These are phyloP conservation scores for Daphoenositta chrysoptera DNA, from an alignment of 2,113 vertebrate species.

Conservation along the genomic window DNA sequence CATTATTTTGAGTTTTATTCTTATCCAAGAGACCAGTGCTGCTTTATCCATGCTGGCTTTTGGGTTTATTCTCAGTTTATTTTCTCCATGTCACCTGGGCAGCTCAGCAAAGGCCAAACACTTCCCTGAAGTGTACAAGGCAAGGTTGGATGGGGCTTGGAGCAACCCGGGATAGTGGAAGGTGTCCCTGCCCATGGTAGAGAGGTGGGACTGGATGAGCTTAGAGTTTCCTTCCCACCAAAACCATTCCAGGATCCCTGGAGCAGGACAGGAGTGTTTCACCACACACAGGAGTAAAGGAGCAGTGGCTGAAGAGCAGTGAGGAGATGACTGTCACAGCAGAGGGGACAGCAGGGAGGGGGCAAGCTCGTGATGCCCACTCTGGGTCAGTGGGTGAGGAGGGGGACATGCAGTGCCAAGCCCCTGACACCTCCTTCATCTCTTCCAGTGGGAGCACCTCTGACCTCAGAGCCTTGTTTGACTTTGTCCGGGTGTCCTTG, in stretches of 20 bases:
- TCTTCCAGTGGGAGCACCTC: conserved; percentile 53
- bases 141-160: rapidly evolving
- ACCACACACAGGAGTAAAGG: rapidly evolving
- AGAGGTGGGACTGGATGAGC: not conserved
- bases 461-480: conserved; percentile 74
- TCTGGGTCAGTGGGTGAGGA: not conserved
- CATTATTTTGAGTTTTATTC: not conserved
- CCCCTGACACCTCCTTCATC: not conserved
- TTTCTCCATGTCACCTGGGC: not conserved
- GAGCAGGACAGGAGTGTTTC: not conserved
- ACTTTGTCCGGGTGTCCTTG: conserved; percentile 74
- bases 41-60: not conserved
- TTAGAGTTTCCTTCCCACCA: not conserved
- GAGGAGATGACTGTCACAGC: not conserved
- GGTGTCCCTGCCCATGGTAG: not conserved
- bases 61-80: not conserved
- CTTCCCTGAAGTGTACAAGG: not conserved
- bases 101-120: not conserved
- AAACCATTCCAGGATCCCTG: rapidly evolving
- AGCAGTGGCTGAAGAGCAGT: not conserved
- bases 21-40: not conserved
- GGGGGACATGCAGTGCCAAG: rapidly evolving
- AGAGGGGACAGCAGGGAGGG: not conserved
- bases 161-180: not conserved
- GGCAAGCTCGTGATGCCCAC: rapidly evolving